Conservation (phyloP, 2,797 vertebrate genomes). For the Sebastes taczanowskii region DNA sequence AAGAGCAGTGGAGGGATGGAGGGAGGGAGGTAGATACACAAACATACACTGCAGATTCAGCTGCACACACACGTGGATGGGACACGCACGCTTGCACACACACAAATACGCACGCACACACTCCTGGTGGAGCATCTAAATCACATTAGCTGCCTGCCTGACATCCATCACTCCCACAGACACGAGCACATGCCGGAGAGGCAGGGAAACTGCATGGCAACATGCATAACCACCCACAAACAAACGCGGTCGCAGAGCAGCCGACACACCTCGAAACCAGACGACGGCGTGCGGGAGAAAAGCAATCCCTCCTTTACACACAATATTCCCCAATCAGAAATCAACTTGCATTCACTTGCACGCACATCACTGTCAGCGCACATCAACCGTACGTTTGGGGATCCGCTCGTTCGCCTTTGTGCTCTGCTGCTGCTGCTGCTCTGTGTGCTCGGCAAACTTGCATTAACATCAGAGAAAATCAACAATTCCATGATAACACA, state of each 20-base stretch:
- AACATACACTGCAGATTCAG: constrained; percentile 62
- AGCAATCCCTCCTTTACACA: constrained; percentile 28
- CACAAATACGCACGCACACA: constrained; percentile 35
- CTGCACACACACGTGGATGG: constrained; percentile 49
- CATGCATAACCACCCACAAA: constrained; percentile 69
- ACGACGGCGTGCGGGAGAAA: background rate
- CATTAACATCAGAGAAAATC: constrained; percentile 44
- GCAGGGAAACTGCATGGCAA: constrained; percentile 78
- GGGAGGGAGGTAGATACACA: constrained; percentile 42
- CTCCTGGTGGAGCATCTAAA: constrained; percentile 80
- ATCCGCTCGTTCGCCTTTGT: constrained; percentile 10
- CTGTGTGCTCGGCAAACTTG: constrained; percentile 20
- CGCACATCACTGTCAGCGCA: constrained; percentile 55
- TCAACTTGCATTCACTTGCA: constrained; percentile 54
- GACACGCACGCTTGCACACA: constrained; percentile 33
- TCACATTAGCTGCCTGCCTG: constrained; percentile 83
- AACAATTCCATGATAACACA: constrained; percentile 52
- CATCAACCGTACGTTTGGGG: constrained; percentile 28
- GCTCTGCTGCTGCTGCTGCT: background rate
- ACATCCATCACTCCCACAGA: constrained; percentile 85
- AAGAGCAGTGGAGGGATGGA: background rate
- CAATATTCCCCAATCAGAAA: constrained; percentile 50
- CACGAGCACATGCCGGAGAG: constrained; percentile 73
- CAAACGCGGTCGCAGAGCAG: constrained; percentile 43
- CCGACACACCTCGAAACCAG: constrained; percentile 62